These are phyloP conservation scores for Iselma pallidipennis DNA, from an alignment of 2,888 invertebrate species.

Conservation along the genomic window DNA sequence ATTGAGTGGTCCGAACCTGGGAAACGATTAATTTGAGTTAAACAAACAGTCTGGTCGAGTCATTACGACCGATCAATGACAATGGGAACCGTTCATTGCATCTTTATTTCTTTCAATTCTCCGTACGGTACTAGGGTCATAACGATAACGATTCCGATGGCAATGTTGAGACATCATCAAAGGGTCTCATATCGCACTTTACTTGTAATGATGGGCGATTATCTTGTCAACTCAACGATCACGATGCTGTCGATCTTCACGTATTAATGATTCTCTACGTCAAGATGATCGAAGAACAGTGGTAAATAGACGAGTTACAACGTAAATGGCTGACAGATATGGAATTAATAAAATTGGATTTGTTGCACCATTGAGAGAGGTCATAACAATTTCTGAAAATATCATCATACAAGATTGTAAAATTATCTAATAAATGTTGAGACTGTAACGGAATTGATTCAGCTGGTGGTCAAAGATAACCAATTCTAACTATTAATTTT, in stretches of 20 bases:
- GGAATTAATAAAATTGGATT: neutral
- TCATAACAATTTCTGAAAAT: neutral
- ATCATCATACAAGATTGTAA: neutral
- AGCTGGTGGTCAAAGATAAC: too few species aligned
- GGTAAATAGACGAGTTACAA: neutral
- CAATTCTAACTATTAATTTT: neutral
- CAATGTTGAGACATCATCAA: neutral
- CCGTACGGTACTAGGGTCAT: neutral
- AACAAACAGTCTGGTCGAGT: constrained; percentile 24
- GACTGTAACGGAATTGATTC: neutral
- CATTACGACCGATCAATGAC: constrained; percentile 20
- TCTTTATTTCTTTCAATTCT: neutral
- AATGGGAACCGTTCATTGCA: neutral
- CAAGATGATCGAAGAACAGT: neutral
- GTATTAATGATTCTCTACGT: neutral
- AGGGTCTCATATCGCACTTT: constrained; percentile 13
- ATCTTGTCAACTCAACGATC: constrained; percentile 18
- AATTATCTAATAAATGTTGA: neutral
- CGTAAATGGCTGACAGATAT: neutral
- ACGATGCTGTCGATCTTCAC: neutral
- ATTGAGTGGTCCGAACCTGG: constrained; percentile 4
- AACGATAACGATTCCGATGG: neutral
- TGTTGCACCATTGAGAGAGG: neutral
- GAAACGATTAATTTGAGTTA: constrained; percentile 12
- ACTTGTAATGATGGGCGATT: constrained; percentile 21